Percentiles rank a stretch among this genome's conserved stretches.
phyloP scores from a whole-genome alignment of 2,888 invertebrate genomes.

The Pogonocherus hispidulus region DNA sequence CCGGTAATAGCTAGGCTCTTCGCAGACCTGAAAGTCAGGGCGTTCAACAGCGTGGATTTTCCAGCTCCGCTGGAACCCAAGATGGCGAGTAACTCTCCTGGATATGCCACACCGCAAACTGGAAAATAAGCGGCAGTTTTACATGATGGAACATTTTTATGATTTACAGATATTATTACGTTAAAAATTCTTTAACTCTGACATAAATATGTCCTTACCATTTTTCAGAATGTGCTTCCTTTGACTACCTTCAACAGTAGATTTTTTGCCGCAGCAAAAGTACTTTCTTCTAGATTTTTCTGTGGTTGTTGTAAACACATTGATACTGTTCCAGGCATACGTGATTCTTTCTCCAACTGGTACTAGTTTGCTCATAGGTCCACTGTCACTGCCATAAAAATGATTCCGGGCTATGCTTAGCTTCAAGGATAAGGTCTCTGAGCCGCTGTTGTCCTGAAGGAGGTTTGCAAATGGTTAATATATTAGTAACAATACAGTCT shows the following conservation, averaged over 20 bases:
- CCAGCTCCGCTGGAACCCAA: slow-evolving; percentile 95
- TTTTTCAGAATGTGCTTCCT: slow-evolving; percentile 83
- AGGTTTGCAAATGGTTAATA: no score
- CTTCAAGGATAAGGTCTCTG: slow-evolving; percentile 33
- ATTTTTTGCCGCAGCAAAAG: slow-evolving; percentile 53
- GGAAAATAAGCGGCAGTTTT: slow-evolving; percentile 28
- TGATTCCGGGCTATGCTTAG: slow-evolving; percentile 41
- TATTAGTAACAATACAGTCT: no score
- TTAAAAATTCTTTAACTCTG: no score
- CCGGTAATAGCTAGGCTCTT: slow-evolving; percentile 77
- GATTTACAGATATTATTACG: no score
- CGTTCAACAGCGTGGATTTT: slow-evolving; percentile 93
- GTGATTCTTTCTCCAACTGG: slow-evolving; percentile 70
- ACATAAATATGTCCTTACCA: no score
- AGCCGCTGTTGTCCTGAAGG: slow-evolving; percentile 26
- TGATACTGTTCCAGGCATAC: slow-evolving; percentile 85
- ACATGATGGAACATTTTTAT: no score
- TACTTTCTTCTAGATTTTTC: slow-evolving; percentile 36
- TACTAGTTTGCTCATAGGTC: slow-evolving; percentile 42
- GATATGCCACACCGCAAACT: slow-evolving; percentile 82
- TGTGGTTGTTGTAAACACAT: slow-evolving; percentile 75
- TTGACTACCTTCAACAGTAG: slow-evolving; percentile 58
- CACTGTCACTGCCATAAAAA: slow-evolving; percentile 51
- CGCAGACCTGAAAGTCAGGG: slow-evolving; percentile 86
- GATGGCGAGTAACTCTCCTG: slow-evolving; percentile 88